phyloP scores from a whole-genome alignment of 2,113 vertebrate genomes.

The Sinocyclocheilus grahami region DNA sequence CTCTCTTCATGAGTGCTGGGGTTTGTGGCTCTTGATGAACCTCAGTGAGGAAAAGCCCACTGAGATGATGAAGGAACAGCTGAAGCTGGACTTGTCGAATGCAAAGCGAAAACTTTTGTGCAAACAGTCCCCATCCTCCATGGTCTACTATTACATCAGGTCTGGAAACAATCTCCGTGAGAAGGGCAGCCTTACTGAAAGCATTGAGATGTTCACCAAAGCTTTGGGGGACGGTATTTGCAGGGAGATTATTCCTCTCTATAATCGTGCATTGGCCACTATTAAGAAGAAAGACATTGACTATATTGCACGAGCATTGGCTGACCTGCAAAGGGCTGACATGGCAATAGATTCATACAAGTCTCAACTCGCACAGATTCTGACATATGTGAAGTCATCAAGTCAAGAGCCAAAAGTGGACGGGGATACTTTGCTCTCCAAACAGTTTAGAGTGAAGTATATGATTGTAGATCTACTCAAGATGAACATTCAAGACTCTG shows the following conservation, averaged over 20 bases:
- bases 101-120: conserved; percentile 38
- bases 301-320: conserved; percentile 54
- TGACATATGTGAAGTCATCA: neutral
- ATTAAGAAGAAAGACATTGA: neutral
- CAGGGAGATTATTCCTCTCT: conserved; percentile 63
- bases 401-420: neutral
- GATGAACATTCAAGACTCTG: no score
- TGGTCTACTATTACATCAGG: conserved; percentile 11
- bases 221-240: neutral
- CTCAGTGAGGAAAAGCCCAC: neutral
- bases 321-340: conserved; percentile 63
- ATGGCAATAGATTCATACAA: conserved; percentile 52
- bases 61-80: neutral
- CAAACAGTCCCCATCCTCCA: conserved; percentile 37
- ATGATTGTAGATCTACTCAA: no score
- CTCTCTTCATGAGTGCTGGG: conserved; percentile 1
- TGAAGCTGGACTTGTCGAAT: conserved; percentile 16
- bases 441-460: no score
- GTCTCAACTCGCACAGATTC: neutral
- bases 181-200: no score
- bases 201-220: no score
- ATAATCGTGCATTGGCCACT: conserved; percentile 56
- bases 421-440: no score
- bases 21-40: neutral
- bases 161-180: no score